phyloP scores from a whole-genome alignment of 2,113 vertebrate species.

The Plectropomus leopardus region DNA sequence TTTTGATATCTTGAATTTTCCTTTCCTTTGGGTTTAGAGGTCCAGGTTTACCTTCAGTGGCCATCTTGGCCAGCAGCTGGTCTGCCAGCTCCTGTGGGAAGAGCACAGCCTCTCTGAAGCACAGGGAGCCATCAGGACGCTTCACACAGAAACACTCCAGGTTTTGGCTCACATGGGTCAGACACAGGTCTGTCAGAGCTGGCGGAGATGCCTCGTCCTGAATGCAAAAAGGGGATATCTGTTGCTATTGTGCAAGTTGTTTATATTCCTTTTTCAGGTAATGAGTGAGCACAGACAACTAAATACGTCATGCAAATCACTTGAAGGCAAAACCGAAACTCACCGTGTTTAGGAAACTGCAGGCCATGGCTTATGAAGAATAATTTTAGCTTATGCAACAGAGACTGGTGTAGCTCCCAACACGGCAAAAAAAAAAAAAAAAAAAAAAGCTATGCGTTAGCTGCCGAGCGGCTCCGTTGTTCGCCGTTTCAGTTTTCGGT shows the following conservation, averaged over 20 bases:
- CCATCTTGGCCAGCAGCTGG: conserved; percentile 95
- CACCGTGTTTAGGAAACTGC: conserved; percentile 70
- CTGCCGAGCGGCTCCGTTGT: neutral
- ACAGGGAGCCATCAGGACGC: conserved; percentile 92
- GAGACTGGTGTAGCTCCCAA: neutral
- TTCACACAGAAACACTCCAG: conserved; percentile 94
- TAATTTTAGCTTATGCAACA: conserved; percentile 28
- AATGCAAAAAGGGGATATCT: conserved; percentile 6
- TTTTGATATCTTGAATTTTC: too few relatives aligned
- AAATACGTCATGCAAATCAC: neutral
- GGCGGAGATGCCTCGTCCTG: conserved; percentile 95
- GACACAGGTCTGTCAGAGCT: conserved; percentile 93
- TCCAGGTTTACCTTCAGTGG: conserved; percentile 89
- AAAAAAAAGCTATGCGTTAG: neutral
- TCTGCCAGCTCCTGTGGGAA: conserved; percentile 99
- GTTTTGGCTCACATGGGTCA: conserved; percentile 93
- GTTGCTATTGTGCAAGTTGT: neutral
- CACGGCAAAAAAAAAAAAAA: neutral
- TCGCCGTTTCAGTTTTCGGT: neutral
- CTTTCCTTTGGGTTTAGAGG: too few relatives aligned
- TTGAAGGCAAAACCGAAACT: conserved; percentile 21
- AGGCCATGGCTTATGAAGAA: conserved; percentile 63
- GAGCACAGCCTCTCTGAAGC: conserved; percentile 93
- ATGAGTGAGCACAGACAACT: neutral
- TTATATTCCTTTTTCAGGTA: too few relatives aligned